These are phyloP conservation scores for Polymixis lichenea DNA, from an alignment of 2,888 invertebrate species.

Conservation along the genomic window DNA sequence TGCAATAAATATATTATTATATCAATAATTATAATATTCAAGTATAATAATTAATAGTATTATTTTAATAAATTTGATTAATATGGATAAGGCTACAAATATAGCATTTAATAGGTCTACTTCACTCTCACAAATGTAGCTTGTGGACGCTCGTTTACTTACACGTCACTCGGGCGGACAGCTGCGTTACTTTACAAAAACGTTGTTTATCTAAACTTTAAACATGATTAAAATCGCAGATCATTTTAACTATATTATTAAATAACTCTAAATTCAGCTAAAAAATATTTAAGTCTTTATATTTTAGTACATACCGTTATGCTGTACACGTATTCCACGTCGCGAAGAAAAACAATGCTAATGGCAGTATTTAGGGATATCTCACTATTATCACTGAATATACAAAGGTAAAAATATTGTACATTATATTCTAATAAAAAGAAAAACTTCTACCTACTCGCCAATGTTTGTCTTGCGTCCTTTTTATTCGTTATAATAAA, in stretches of 20 bases:
- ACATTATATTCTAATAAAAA: slow-evolving; percentile 48
- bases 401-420: slow-evolving; percentile 39
- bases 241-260: slow-evolving; percentile 55
- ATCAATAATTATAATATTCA: slow-evolving; percentile 85
- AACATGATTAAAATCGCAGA: slow-evolving; percentile 67
- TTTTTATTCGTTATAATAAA: slow-evolving; percentile 68
- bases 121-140: slow-evolving; percentile 82
- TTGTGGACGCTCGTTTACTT: slow-evolving; percentile 64
- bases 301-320: slow-evolving; percentile 52
- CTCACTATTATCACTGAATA: slow-evolving; percentile 44
- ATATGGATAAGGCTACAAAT: slow-evolving; percentile 87
- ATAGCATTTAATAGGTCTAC: slow-evolving; percentile 80
- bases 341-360: slow-evolving; percentile 59
- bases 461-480: slow-evolving; percentile 61
- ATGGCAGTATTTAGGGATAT: slow-evolving; percentile 62
- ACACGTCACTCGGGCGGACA: slow-evolving; percentile 42
- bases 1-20: slow-evolving; percentile 89
- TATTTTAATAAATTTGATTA: slow-evolving; percentile 80
- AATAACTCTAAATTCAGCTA: slow-evolving; percentile 64
- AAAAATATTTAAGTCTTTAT: slow-evolving; percentile 64
- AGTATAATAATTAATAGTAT: slow-evolving; percentile 72
- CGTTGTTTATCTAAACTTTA: slow-evolving; percentile 59
- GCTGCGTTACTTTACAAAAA: slow-evolving; percentile 51
- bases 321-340: slow-evolving; percentile 50
- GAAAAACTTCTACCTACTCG: slow-evolving; percentile 57